Evolutionary conservation across 64 coral and sea anemone genomes (phyloP), one percentile per base, ranked within the genome.

Genomic region (Montipora sp.): DNA sequence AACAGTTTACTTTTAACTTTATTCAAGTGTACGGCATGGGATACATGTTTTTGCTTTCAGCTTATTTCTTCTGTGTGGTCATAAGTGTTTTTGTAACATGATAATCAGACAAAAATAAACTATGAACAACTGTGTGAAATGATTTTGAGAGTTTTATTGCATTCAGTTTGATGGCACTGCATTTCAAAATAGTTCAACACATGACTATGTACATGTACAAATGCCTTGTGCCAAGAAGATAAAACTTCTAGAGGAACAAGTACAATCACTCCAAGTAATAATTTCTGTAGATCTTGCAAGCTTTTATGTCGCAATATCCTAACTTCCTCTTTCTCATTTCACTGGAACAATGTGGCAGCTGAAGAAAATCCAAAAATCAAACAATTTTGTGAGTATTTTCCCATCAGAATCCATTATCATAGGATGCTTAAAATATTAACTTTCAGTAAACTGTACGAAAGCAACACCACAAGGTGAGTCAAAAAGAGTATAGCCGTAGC

Each of bases 321-420:
- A 12, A 63, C 9, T 63, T 63, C 4, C 0, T 71, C 19, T 23
- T 13, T 18, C 15, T 61, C 81, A 91, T 22, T 91, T 91, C 68
- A 83, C 90, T 19, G 90, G 90, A 48, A 91, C 66, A 75, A 91
- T 83, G 18, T 91, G 90, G 19, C 90, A 91, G 16, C 90, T 91
- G 70, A 61, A 71, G 21, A 83, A 47, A 19, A 71, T 23, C 68
- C 18, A 71, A 47, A 19, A 71, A 21, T 19, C 18, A 71, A 0
- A 23, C 3, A 23, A 71, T 8, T 12, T 12, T 8, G 53, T 6
- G 11, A 57, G 53, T 57, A 57, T 1, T 57, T 6, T 57, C 53
- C 6, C 6, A 57, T 57, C 11, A 8, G 11, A 57, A 8, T 8
- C 6, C 53, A 57, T 57, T 57, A 5, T 57, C 6, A 57, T 1